Evolutionary conservation across 2,888 invertebrate genomes (phyloP).

Genomic region (Mimumesa dahlbomi): DNA sequence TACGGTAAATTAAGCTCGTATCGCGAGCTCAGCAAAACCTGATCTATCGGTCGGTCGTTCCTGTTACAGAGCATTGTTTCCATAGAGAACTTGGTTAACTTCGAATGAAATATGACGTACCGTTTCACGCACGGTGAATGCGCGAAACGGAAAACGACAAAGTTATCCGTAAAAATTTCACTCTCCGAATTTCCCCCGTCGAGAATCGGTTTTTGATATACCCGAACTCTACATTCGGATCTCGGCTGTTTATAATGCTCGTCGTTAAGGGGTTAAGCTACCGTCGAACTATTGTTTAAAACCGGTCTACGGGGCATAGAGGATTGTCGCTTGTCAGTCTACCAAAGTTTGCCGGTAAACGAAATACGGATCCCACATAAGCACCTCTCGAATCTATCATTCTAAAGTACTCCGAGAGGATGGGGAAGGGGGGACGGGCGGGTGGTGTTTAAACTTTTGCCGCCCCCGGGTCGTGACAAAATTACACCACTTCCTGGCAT

Average conservation of each 20-base stretch:
- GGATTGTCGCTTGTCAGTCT: no score
- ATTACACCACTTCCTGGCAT: constrained; percentile 2
- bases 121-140: neutral
- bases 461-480: constrained; percentile 6
- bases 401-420: neutral
- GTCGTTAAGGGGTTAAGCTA: no score
- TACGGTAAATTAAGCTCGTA: constrained; percentile 1
- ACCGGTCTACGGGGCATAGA: no score
- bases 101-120: constrained; percentile 19
- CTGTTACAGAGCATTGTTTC: constrained; percentile 33
- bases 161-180: neutral
- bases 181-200: no score
- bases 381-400: constrained; percentile 1
- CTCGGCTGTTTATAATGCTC: no score
- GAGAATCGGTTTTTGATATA: no score
- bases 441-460: neutral
- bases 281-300: no score
- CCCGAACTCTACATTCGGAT: no score
- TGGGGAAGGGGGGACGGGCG: neutral
- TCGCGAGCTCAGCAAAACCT: constrained; percentile 35
- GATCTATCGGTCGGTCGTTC: constrained; percentile 33
- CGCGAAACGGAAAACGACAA: neutral
- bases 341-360: no score
- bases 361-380: constrained; percentile 7
- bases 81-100: constrained; percentile 37